Base-by-base conservation (phyloP, 2,113 vertebrate species). In the Romanogobio albipinnatus region DNA sequence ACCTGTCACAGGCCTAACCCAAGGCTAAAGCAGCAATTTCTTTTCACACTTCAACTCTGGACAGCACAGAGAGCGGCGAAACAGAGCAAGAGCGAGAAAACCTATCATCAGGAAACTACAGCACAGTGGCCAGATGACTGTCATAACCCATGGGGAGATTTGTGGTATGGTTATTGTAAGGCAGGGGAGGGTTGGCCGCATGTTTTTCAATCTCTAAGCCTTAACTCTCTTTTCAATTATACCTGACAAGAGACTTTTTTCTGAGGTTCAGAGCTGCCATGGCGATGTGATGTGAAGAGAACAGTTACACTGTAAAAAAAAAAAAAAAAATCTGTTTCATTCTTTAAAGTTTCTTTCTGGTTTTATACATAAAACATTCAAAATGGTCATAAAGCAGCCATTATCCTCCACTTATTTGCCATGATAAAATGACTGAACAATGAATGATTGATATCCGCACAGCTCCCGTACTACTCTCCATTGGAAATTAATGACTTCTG, bases 1-100 rank as follows among this genome's bases (percentile, higher is more conserved):
- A 71, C 66, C 64, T 82, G 81, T 73, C 66, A 82, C 53, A 71
- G 85, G 77, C 85, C 68, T 71, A 43, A 62, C 84, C 79, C 82
- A 89, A 88, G 88, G 88, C 88, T 88, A 85, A 82, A 88, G 85
- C 74, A 59, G 79, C 87, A 78, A 86, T 89, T 89, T 86, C 74
- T 89, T 88, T 86, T 86, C 84, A 75, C 76, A 85, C 68, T 82
- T 3, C 68, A 76, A 47, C 61, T 29, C 39, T 75, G 58, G 74
- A 81, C 49, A 68, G 64, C 81, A 79, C 17, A 70, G 8, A 70
- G 62, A 45, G 76, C 43, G 10, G 47, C 3, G 4, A 68, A 43
- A 39, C 17, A 64, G 47, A 68, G 45, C 36, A 24, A 81, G 59
- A 78, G 47, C 5, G 15, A 49, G 59, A 68, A 68, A 29, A 68